Percentiles rank a stretch among this genome's conserved stretches.
Conservation (phyloP, 2,113 vertebrate species). For the Hyla sarda region DNA sequence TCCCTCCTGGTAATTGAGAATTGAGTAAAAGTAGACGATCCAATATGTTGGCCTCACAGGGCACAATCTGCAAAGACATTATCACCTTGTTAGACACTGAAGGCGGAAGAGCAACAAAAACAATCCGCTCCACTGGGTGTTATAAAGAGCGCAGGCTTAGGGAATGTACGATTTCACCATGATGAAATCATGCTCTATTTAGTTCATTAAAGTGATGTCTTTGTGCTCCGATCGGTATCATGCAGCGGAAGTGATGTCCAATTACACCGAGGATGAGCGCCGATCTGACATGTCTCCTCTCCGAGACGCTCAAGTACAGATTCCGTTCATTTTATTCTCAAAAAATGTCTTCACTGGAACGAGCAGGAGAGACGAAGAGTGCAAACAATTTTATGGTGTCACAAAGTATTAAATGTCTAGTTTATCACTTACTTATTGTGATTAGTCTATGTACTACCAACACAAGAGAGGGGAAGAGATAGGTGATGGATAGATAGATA, state of each 20-base stretch:
- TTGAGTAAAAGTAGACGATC: constrained; percentile 24
- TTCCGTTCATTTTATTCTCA: neutral
- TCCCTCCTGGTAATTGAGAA: constrained; percentile 27
- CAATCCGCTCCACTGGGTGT: constrained; percentile 27
- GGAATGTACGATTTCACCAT: constrained; percentile 23
- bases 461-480: neutral
- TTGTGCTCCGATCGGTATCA: constrained; percentile 31
- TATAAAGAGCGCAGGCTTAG: constrained; percentile 24
- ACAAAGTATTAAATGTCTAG: neutral
- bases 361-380: neutral
- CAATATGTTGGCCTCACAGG: constrained; percentile 34
- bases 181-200: constrained; percentile 51
- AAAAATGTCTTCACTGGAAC: constrained; percentile 1
- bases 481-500: constrained; percentile 17
- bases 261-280: constrained; percentile 12
- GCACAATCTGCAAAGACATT: constrained; percentile 43
- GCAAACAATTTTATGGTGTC: neutral
- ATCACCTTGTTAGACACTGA: constrained; percentile 43
- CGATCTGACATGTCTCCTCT: constrained; percentile 9
- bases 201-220: constrained; percentile 41
- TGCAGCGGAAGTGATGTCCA: constrained; percentile 41
- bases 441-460: neutral
- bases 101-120: constrained; percentile 37
- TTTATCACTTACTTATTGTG: neutral
- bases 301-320: neutral